Base-by-base conservation (phyloP, 2,888 invertebrate genomes). In the Drosophila quasianomalipes region DNA sequence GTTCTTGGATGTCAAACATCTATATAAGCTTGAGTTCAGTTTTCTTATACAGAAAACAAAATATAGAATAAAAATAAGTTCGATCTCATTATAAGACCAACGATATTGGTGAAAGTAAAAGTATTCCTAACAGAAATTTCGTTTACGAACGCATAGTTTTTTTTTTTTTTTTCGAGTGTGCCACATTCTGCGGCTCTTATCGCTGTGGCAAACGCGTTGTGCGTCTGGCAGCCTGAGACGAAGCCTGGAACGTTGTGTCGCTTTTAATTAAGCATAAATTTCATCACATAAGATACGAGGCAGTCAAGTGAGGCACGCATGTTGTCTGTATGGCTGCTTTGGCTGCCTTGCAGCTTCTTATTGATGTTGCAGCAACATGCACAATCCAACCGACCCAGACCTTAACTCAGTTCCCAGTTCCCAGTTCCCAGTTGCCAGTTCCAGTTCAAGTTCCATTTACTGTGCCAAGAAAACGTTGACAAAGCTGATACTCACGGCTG, bases 251-350 rank as follows among this genome's bases (percentile, higher is more conserved):
- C 76, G 68, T 79, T 86, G 84, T 92, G 92, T 92, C 92, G 87
- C 85, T 92, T 92, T 92, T 92, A 92, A 92, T 92, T 92, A 92
- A 90, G 92, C 92, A 92, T 92, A 92, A 92, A 92, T 92, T 92
- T 92, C 91, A 90, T 91, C 92, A 90, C 87, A 82, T 81, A 82
- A 91, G 92, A 92, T 92, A 91, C 84, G 87, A 90, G 77, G 69
- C 73, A 60, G 75, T 57, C 35, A 71, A 83, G 70, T 76, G 72
- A 69, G 83, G 86, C 90, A 85, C 85, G 90, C 90, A 85, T 89
- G 70, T 76, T 79, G 57, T 31, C 53, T 57, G 49, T 28, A 22
- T 39, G 55, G 47, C 65, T 52, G 54, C 53, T 22, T 26, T 39
- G 55, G 47, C 62, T 52, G 54, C 53, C 53, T 41, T 22, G 78